A percentile compares a stretch with the other conserved stretches of the same genome.
phyloP scores from a whole-genome alignment of 2,888 invertebrate species.

The Kuschelorhynchus macadamiae region DNA sequence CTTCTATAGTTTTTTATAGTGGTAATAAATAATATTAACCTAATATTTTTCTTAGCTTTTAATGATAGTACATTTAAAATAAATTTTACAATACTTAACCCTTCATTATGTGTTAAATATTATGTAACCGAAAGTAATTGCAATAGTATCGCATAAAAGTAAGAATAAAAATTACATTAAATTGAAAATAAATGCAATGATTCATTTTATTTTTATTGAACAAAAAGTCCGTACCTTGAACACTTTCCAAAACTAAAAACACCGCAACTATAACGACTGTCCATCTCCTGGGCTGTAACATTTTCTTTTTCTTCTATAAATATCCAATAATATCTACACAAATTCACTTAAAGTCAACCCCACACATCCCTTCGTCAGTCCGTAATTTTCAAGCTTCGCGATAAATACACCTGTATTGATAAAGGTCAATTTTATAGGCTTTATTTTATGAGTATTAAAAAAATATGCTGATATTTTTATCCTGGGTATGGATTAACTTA shows the following conservation, averaged over 20 bases:
- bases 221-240: slow-evolving; percentile 34
- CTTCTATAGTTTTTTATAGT: too few species aligned
- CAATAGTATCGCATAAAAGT: too few species aligned
- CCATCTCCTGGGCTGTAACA: slow-evolving; percentile 44
- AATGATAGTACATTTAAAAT: too few species aligned
- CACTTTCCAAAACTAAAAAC: slow-evolving; percentile 34
- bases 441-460: background rate
- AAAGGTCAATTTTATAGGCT: background rate
- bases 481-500: slow-evolving; percentile 10
- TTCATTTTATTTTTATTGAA: too few species aligned
- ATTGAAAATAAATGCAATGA: too few species aligned
- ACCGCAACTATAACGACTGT: slow-evolving; percentile 14
- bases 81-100: too few species aligned
- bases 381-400: background rate
- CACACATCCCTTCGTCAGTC: slow-evolving; percentile 29
- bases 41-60: too few species aligned
- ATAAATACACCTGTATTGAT: slow-evolving; percentile 2
- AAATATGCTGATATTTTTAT: background rate
- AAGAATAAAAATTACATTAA: too few species aligned
- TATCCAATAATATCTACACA: slow-evolving; percentile 28
- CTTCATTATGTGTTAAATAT: too few species aligned
- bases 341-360: slow-evolving; percentile 21
- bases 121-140: too few species aligned
- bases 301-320: slow-evolving; percentile 23
- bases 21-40: too few species aligned